Evolutionary conservation across 64 coral and sea anemone genomes (phyloP).

Genomic region (Hydrozoanthus tunicans): DNA sequence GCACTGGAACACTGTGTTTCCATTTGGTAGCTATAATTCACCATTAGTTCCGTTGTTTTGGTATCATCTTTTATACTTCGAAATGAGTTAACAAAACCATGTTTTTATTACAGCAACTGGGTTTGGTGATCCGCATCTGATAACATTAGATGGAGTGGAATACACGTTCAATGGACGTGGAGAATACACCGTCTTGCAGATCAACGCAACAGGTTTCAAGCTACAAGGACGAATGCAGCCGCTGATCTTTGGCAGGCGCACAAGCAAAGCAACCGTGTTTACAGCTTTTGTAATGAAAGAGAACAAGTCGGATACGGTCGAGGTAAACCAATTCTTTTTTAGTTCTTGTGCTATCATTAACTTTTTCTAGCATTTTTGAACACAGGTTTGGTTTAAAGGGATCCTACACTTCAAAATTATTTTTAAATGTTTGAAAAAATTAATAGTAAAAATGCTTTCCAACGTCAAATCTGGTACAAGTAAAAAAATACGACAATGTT

Average conservation of each 20-base stretch:
- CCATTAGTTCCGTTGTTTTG: too few species aligned
- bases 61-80: too few species aligned
- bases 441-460: too few species aligned
- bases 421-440: too few species aligned
- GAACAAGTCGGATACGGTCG: conserved; percentile 24
- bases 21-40: too few species aligned
- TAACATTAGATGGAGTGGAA: conserved; percentile 53
- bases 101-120: conserved; percentile 29
- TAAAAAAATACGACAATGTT: too few species aligned
- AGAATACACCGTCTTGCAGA: conserved; percentile 52
- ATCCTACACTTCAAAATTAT: too few species aligned
- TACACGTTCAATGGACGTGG: conserved; percentile 62
- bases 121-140: conserved; percentile 60
- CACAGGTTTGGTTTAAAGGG: too few species aligned
- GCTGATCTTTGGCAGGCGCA: neutral
- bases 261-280: conserved; percentile 35
- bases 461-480: too few species aligned
- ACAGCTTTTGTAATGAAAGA: conserved; percentile 52
- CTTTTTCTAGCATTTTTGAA: neutral
- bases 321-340: conserved; percentile 6
- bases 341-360: neutral
- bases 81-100: neutral
- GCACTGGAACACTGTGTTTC: too few species aligned
- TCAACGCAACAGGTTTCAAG: conserved; percentile 13
- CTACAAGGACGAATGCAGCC: conserved; percentile 67